Evolutionary conservation across 2,113 vertebrate genomes (phyloP).

Genomic region (Nestor notabilis): DNA sequence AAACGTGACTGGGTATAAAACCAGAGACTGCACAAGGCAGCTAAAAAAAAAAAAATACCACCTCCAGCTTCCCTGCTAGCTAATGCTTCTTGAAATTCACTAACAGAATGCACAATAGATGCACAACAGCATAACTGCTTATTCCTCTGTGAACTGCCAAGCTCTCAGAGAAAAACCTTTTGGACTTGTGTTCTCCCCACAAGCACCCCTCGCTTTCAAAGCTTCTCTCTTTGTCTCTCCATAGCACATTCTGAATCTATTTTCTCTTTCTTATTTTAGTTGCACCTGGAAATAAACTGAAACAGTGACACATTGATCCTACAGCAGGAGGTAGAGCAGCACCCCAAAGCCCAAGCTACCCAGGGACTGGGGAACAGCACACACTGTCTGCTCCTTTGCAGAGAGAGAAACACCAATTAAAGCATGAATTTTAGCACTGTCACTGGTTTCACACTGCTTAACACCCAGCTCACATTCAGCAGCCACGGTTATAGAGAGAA

Average conservation of each 20-base stretch:
- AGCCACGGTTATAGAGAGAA: not conserved
- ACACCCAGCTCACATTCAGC: not conserved
- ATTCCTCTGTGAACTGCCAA: not conserved
- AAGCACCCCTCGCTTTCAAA: not conserved
- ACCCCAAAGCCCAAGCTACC: not conserved
- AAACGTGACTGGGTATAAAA: not conserved
- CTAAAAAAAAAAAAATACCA: not conserved
- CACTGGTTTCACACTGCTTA: not conserved
- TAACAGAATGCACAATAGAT: not conserved
- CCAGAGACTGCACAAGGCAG: not conserved
- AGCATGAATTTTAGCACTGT: not conserved
- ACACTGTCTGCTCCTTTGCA: not conserved
- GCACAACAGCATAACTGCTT: not conserved
- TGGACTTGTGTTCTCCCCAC: not conserved
- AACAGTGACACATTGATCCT: not conserved
- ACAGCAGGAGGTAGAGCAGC: not conserved
- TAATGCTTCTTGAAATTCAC: not conserved
- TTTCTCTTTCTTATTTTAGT: not conserved
- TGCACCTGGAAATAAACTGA: not conserved
- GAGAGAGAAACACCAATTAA: not conserved
- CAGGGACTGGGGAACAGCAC: not conserved
- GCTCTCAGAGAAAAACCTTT: not conserved
- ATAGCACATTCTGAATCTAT: not conserved
- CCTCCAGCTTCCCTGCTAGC: not conserved
- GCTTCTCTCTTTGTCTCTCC: not conserved